Conservation (phyloP, 1,140 invertebrate genomes). For the Magallana ariakensis region DNA sequence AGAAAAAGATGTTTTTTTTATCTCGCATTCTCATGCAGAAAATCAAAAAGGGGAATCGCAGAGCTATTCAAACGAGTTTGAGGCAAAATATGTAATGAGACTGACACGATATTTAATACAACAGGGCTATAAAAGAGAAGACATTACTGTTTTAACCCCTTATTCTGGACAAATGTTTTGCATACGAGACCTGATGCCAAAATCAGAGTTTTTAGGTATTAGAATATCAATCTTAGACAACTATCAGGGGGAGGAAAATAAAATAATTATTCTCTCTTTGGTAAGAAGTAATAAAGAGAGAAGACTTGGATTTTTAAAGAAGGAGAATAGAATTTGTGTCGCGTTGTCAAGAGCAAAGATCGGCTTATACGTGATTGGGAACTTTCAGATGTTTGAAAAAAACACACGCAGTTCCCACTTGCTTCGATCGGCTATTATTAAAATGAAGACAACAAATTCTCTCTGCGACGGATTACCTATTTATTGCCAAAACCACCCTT, state of each 20-base stretch:
- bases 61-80: slow-evolving; percentile 76
- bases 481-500: slow-evolving; percentile 79
- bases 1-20: slow-evolving; percentile 76
- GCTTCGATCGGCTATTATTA: slow-evolving; percentile 77
- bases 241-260: slow-evolving; percentile 88
- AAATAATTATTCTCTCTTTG: slow-evolving; percentile 90
- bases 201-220: slow-evolving; percentile 62
- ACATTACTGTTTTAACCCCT: slow-evolving; percentile 79
- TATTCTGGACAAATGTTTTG: slow-evolving; percentile 78
- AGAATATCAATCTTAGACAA: slow-evolving; percentile 87
- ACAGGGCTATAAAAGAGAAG: slow-evolving; percentile 73
- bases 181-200: slow-evolving; percentile 67
- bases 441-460: slow-evolving; percentile 57
- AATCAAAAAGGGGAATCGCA: slow-evolving; percentile 65
- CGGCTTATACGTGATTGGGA: slow-evolving; percentile 86
- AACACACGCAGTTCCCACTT: slow-evolving; percentile 78
- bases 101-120: slow-evolving; percentile 76
- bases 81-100: slow-evolving; percentile 72
- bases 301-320: slow-evolving; percentile 88
- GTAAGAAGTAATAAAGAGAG: slow-evolving; percentile 87
- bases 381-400: slow-evolving; percentile 86
- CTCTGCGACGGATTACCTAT: slow-evolving; percentile 76
- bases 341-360: slow-evolving; percentile 89
- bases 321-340: slow-evolving; percentile 89
- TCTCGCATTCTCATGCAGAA: slow-evolving; percentile 76